phyloP scores from a whole-genome alignment of 2,113 vertebrate genomes.

The Equus quagga region DNA sequence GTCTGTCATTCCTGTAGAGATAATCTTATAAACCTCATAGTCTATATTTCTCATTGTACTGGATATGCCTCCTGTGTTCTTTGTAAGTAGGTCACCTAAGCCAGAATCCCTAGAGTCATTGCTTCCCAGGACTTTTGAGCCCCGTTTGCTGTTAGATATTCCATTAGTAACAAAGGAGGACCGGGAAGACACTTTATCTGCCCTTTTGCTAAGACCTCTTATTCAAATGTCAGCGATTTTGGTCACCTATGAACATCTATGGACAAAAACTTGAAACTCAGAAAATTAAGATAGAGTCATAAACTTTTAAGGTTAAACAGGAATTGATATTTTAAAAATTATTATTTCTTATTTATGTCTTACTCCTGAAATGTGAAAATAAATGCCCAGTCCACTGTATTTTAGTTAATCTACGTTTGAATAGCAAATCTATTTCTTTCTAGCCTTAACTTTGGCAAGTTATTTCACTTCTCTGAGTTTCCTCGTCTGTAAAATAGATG shows the following conservation, averaged over 20 bases:
- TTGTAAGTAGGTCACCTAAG: background rate
- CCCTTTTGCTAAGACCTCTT: background rate
- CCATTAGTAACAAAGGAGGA: background rate
- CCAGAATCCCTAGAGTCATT: background rate
- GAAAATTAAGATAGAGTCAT: background rate
- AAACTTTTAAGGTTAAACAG: background rate
- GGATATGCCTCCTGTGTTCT: background rate
- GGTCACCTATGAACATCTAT: background rate
- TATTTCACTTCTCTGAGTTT: background rate
- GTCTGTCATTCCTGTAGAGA: background rate
- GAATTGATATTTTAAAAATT: background rate
- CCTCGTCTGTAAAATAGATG: background rate
- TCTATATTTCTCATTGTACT: background rate
- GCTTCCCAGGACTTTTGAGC: background rate
- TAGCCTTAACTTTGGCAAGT: background rate
- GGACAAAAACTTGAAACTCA: background rate
- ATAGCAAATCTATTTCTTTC: background rate
- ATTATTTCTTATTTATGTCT: conserved; percentile 3
- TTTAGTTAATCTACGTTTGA: background rate
- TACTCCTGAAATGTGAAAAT: background rate
- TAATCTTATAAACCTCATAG: background rate
- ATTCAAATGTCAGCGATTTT: background rate
- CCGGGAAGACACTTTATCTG: background rate
- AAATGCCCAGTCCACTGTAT: background rate
- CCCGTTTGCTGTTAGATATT: background rate